These are phyloP conservation scores for Gadopsis marmoratus DNA, from an alignment of 2,797 vertebrate species.

Conservation along the genomic window DNA sequence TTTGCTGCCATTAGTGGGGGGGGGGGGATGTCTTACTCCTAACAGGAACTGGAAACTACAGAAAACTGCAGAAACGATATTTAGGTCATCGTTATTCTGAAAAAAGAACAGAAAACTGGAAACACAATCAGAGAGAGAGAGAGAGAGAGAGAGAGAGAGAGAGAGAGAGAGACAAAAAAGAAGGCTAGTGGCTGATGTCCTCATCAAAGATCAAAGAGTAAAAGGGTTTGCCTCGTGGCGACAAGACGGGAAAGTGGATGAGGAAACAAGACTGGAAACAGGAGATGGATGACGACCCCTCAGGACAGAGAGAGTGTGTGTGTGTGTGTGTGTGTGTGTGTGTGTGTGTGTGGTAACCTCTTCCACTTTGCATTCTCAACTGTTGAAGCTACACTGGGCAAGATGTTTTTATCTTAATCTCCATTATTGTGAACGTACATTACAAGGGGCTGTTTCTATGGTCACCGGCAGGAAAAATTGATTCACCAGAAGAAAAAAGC, in stretches of 20 bases:
- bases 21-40: background rate
- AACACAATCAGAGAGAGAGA: background rate
- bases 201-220: constrained; percentile 46
- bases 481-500: background rate
- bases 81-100: background rate
- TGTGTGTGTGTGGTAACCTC: constrained; percentile 5
- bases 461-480: background rate
- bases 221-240: constrained; percentile 39
- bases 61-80: background rate
- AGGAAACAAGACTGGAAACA: constrained; percentile 59
- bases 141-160: background rate
- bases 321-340: constrained; percentile 22
- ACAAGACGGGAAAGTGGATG: constrained; percentile 47
- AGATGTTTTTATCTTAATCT: background rate
- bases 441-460: background rate
- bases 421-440: background rate
- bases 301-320: constrained; percentile 19
- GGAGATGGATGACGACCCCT: constrained; percentile 41
- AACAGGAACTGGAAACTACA: background rate
- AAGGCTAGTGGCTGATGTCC: constrained; percentile 20
- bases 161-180: too few species aligned
- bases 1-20: background rate
- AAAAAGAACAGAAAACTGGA: background rate
- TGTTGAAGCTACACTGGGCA: background rate
- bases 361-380: background rate